These are phyloP conservation scores for Anoplius nigerrimus DNA, from an alignment of 2,888 invertebrate species.

Conservation along the genomic window DNA sequence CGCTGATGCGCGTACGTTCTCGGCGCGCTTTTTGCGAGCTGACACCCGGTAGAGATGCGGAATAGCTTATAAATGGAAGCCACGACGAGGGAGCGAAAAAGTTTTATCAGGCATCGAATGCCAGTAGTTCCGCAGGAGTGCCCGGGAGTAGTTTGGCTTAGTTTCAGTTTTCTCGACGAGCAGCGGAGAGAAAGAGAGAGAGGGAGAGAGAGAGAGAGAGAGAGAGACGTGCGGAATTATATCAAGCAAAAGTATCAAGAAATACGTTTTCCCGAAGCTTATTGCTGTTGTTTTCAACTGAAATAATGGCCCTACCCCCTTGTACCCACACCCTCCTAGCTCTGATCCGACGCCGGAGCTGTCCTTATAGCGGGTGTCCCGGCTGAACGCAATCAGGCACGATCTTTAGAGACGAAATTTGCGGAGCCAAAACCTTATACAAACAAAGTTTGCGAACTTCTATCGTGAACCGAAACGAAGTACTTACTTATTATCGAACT, in stretches of 20 bases:
- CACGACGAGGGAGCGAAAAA: constrained; percentile 49
- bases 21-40: constrained; percentile 14
- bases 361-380: constrained; percentile 18
- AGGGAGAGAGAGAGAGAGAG: neutral
- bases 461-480: too few relatives aligned
- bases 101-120: constrained; percentile 67
- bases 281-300: constrained; percentile 71
- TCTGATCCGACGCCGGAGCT: constrained; percentile 12
- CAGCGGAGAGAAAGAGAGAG: neutral
- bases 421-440: too few relatives aligned
- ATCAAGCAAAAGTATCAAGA: constrained; percentile 66
- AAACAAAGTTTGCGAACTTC: too few relatives aligned
- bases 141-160: constrained; percentile 63
- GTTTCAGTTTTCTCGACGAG: constrained; percentile 55
- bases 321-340: neutral
- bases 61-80: constrained; percentile 50
- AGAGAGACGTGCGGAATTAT: constrained; percentile 59
- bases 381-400: too few relatives aligned
- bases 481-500: too few relatives aligned
- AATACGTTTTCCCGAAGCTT: constrained; percentile 61
- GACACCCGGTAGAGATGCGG: constrained; percentile 52
- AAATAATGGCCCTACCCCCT: constrained; percentile 57
- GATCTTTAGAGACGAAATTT: too few relatives aligned
- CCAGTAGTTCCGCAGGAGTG: constrained; percentile 49
- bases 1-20: too few relatives aligned